A percentile compares a stretch with the other conserved stretches of the same genome.
These are phyloP conservation scores for Pseudois nayaur DNA, from an alignment of 2,113 vertebrate species.

Conservation along the genomic window DNA sequence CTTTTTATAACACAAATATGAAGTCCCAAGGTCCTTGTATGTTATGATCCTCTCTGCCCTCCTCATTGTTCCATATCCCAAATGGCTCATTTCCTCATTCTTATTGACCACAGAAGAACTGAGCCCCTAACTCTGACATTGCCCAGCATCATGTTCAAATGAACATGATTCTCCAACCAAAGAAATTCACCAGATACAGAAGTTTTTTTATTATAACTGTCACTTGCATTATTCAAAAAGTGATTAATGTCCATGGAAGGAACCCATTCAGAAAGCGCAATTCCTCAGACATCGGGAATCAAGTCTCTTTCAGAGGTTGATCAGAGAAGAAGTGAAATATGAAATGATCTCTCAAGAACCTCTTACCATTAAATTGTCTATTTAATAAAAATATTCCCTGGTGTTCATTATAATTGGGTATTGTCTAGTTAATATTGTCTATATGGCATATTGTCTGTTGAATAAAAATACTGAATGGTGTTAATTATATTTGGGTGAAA, in stretches of 20 bases:
- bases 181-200: neutral
- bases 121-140: neutral
- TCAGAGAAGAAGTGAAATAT: slow-evolving; percentile 43
- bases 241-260: neutral
- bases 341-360: slow-evolving; percentile 15
- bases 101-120: neutral
- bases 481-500: slow-evolving; percentile 69
- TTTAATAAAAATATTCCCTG: slow-evolving; percentile 63
- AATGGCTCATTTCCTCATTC: neutral
- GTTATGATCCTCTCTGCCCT: neutral
- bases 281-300: neutral
- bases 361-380: slow-evolving; percentile 57
- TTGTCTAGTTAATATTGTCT: slow-evolving; percentile 62
- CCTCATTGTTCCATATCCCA: neutral
- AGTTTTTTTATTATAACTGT: neutral
- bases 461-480: slow-evolving; percentile 60
- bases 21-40: neutral
- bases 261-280: neutral
- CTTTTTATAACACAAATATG: neutral
- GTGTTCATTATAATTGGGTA: slow-evolving; percentile 53
- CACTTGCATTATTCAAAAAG: neutral
- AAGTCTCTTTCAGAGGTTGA: neutral
- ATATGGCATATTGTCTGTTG: slow-evolving; percentile 54
- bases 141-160: neutral
- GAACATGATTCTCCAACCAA: neutral